Conservation (phyloP, 2,888 invertebrate species). For the Augiades crinisus region DNA sequence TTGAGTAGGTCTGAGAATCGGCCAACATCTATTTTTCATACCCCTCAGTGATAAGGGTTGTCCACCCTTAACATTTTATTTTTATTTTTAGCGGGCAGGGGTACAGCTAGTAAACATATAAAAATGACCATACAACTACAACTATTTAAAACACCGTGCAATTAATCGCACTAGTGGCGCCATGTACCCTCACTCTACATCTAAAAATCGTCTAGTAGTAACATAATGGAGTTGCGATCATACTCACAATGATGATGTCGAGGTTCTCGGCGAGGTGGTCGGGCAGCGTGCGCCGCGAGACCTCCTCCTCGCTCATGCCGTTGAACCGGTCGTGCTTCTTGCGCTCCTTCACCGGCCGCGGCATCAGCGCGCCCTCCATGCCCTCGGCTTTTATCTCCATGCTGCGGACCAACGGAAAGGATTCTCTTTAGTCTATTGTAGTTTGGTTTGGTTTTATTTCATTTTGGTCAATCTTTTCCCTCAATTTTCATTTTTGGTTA, state of each 20-base stretch:
- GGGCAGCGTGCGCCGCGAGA: slow-evolving; percentile 94
- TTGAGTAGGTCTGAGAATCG: too few species aligned
- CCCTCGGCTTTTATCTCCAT: slow-evolving; percentile 79
- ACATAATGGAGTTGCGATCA: slow-evolving; percentile 58
- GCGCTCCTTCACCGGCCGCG: slow-evolving; percentile 88
- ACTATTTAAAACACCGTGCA: too few species aligned
- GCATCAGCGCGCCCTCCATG: slow-evolving; percentile 75
- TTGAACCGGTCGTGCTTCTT: slow-evolving; percentile 97
- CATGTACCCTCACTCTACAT: background rate
- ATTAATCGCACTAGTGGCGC: too few species aligned
- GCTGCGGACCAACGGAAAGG: slow-evolving; percentile 42
- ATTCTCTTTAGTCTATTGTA: background rate
- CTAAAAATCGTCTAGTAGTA: background rate
- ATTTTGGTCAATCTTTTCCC: too few species aligned
- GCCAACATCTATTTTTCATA: too few species aligned
- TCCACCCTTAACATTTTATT: too few species aligned
- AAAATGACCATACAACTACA: too few species aligned
- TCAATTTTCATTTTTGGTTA: too few species aligned
- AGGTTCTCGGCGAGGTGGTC: slow-evolving; percentile 96
- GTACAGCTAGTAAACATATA: too few species aligned
- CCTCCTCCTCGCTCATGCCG: slow-evolving; percentile 98
- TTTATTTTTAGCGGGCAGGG: too few species aligned
- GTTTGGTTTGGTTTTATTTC: too few species aligned
- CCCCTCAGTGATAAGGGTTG: too few species aligned
- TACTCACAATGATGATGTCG: slow-evolving; percentile 99